Base-by-base conservation (phyloP, 2,888 invertebrate genomes). In the Rotaria macrura region DNA sequence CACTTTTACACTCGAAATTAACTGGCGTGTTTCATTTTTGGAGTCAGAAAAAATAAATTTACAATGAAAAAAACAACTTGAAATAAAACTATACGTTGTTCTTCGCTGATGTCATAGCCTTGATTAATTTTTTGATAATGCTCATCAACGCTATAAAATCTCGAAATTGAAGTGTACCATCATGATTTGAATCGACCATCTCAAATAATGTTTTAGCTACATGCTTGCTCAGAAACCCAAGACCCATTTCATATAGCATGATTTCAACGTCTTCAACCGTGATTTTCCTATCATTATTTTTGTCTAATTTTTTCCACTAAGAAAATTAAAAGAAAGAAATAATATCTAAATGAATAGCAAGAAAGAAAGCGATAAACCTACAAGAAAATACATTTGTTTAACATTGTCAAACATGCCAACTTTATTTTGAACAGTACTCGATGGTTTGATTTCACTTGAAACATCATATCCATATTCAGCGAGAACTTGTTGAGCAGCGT, bases 111-210 rank as follows among this genome's bases (percentile, higher is more conserved):
- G n/a, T 34, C 14, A 65, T 20, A 65, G 65, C 65, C 17, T 34
- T 34, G 1, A 65, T 6, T 29, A 65, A 34, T 29, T 65, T 12
- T 49, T 83, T 83, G 4, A 83, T n/a, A 6, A 83, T 25, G 9
- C 49, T 20, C 83, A 83, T 83, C 5, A 83, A 29, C 7, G 43
- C 49, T 29, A 83, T 25, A 49, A 83, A 43, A 49, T 83, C 83
- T 12, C 49, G 83, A 49, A 83, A 83, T 83, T 83, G 47, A 23
- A 83, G 47, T 29, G 17, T 17, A 83, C 83, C 83, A 83, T 83
- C 49, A 47, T 83, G 43, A 83, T 83, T 43, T 17, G 47, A 43
- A 29, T 83, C 83, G 25, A 49, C 83, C 83, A 83, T 83, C 1
- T 83, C 49, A 83, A 83, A 83, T 25, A 83, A 49, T 83, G 47